Evolutionary conservation across 2,888 invertebrate species (phyloP).

Genomic region (Leucophenga montana): DNA sequence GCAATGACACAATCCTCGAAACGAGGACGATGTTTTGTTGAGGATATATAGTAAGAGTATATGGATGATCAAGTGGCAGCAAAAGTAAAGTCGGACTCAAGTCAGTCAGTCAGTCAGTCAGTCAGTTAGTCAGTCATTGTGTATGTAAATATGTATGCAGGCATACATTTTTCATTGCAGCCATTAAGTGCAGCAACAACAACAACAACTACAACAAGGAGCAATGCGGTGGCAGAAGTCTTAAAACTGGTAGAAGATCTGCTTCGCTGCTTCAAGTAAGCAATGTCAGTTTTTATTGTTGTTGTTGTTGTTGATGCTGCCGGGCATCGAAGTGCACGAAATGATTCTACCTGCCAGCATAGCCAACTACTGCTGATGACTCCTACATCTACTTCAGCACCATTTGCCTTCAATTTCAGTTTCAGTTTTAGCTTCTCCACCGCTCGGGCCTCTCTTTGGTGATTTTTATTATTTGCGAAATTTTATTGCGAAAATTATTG

Average conservation of each 20-base stretch:
- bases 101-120: neutral
- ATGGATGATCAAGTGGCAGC: no score
- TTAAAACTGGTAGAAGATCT: no score
- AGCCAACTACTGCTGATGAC: neutral
- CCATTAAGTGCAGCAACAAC: conserved; percentile 46
- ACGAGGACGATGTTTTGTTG: neutral
- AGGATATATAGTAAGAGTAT: neutral
- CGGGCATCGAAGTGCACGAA: neutral
- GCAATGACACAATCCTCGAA: conserved; percentile 22
- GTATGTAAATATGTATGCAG: conserved; percentile 20
- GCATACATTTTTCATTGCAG: conserved; percentile 52
- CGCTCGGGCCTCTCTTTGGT: conserved; percentile 1
- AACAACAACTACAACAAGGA: neutral
- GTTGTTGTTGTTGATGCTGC: conserved; percentile 15
- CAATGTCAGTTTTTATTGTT: conserved; percentile 25
- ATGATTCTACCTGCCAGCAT: conserved; percentile 10
- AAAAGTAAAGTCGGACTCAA: neutral
- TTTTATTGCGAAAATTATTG: conserved; percentile 44
- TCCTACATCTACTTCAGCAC: neutral
- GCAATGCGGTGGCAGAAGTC: neutral
- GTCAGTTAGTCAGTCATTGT: neutral
- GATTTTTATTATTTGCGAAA: conserved; percentile 40
- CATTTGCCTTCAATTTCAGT: no score
- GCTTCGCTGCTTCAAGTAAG: neutral
- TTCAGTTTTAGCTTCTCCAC: no score